Evolutionary conservation across 1,140 invertebrate species (phyloP), one percentile per base, ranked within the genome.

Genomic region (Aphaenogaster ashmeadi): DNA sequence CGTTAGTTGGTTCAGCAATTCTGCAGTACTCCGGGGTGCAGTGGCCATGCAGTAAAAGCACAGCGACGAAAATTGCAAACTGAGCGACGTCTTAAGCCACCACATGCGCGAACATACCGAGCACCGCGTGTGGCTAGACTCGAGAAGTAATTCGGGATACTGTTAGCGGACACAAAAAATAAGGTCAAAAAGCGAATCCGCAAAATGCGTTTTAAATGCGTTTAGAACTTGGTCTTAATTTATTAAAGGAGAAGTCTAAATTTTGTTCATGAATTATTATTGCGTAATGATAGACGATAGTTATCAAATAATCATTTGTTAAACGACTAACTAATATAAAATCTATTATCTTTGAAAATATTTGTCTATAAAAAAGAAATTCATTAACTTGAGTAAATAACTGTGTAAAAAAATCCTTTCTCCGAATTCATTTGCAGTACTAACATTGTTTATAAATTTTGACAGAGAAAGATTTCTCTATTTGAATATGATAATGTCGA

Each of bases 41-140:
- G 50, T 87, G 89, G 47, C 84, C 74, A 58, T 58, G 41, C 21
- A 72, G 64, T 33, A 87, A 90, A 87, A 75, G 64, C 78, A 66
- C 18, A 79, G 62, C 54, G 77, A 83, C 78, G 56, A 69, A 78
- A 90, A 84, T 66, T 89, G 72, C 78, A 56, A 89, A 89, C 88
- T 62, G 88, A 80, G 66, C 66, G 79, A 47, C 56, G 69, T 66
- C 83, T 90, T 89, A 86, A 86, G 50, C 67, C 36, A 27, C 74
- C 88, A 89, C 66, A 86, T 90, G 83, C 67, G 66, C 56, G 52
- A 47, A 71, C 72, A 88, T 75, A 60, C 66, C 52, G 58, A 80
- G 67, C 41, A 80, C 58, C 79, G 74, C 80, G 47, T 75, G 21
- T 78, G 74, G 58, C 52, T 33, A 33, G 13, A 62, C 47, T 84